Percentiles rank a stretch among this genome's conserved stretches.
phyloP scores from a whole-genome alignment of 2,797 vertebrate genomes.

The Sebastes baramenuke region DNA sequence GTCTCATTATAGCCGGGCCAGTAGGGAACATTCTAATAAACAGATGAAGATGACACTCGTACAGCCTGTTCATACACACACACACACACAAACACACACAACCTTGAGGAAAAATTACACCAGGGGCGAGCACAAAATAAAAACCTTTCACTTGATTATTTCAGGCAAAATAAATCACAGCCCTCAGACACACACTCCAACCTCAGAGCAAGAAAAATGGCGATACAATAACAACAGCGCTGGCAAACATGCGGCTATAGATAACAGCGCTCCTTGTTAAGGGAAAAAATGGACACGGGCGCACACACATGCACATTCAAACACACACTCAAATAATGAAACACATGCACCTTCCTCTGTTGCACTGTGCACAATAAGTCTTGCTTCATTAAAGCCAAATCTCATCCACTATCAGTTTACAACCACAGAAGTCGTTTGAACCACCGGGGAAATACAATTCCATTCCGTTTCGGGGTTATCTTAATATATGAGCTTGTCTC shows the following conservation, averaged over 20 bases:
- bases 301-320: slow-evolving; percentile 9
- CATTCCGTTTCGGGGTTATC: slow-evolving; percentile 82
- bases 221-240: slow-evolving; percentile 33
- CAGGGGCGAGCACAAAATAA: slow-evolving; percentile 61
- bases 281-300: slow-evolving; percentile 35
- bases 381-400: slow-evolving; percentile 85
- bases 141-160: slow-evolving; percentile 74
- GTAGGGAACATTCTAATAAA: slow-evolving; percentile 70
- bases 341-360: slow-evolving; percentile 63
- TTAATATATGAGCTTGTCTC: slow-evolving; percentile 84
- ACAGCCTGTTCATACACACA: slow-evolving; percentile 20
- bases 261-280: slow-evolving; percentile 58
- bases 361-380: slow-evolving; percentile 79
- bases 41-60: slow-evolving; percentile 64
- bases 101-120: slow-evolving; percentile 70
- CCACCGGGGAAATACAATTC: slow-evolving; percentile 84
- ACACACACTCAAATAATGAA: slow-evolving; percentile 57
- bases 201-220: slow-evolving; percentile 39
- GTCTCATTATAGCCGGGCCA: slow-evolving; percentile 73
- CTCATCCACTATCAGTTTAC: slow-evolving; percentile 84
- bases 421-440: slow-evolving; percentile 82
- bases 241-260: slow-evolving; percentile 29
- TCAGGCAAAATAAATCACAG: slow-evolving; percentile 70
- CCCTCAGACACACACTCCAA: slow-evolving; percentile 45
- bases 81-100: slow-evolving; percentile 50